phyloP scores from a whole-genome alignment of 2,113 vertebrate species.

The Oceanites oceanicus region DNA sequence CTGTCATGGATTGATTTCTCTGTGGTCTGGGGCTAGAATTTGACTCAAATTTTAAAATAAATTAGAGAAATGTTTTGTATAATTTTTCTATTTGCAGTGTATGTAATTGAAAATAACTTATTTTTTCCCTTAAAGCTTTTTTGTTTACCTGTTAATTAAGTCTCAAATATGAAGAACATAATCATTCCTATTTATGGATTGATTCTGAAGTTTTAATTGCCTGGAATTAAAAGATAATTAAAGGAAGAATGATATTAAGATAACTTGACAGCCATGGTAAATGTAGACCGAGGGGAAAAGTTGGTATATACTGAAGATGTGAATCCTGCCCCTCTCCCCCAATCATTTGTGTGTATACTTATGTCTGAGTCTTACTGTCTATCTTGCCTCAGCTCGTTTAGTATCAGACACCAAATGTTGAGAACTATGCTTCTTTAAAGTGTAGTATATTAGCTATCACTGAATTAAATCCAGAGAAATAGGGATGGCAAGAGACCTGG shows the following conservation, averaged over 20 bases:
- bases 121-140: background rate
- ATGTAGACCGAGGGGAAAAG: background rate
- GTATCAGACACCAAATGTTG: background rate
- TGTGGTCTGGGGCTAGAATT: slow-evolving; percentile 5
- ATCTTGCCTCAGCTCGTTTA: background rate
- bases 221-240: slow-evolving; percentile 16
- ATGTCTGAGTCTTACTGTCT: background rate
- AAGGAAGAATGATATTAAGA: background rate
- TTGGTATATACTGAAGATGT: background rate
- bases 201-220: background rate
- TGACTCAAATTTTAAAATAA: background rate
- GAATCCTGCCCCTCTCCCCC: background rate
- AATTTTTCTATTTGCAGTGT: background rate
- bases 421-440: background rate
- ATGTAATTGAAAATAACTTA: background rate
- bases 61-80: background rate
- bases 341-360: background rate
- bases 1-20: slow-evolving; percentile 18
- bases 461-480: background rate
- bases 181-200: background rate
- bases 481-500: background rate
- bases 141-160: background rate
- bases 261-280: background rate
- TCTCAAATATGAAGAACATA: background rate
- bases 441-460: background rate